Percentiles rank a stretch among this genome's conserved stretches.
Evolutionary conservation across 2,797 vertebrate species (phyloP).

Genomic region (Telmatherina bonti): DNA sequence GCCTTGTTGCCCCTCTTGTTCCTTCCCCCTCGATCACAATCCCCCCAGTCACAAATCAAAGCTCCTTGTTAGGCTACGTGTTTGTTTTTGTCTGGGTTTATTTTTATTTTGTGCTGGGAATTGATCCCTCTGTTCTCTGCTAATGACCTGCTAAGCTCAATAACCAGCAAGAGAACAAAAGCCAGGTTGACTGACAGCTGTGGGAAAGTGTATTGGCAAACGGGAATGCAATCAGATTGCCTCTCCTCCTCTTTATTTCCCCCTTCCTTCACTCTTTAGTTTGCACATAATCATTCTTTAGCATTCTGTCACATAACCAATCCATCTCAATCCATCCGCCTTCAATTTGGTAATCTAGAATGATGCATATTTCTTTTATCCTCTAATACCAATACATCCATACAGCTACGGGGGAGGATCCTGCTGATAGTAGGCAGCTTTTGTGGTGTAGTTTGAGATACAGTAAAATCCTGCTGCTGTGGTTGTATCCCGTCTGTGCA

Average conservation of each 20-base stretch:
- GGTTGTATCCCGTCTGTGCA: constrained; percentile 27
- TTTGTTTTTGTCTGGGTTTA: constrained; percentile 6
- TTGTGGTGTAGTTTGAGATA: constrained; percentile 37
- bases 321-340: constrained; percentile 8
- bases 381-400: constrained; percentile 24
- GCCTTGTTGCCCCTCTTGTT: background rate
- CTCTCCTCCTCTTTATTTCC: constrained; percentile 8
- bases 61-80: background rate
- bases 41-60: constrained; percentile 35
- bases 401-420: constrained; percentile 32
- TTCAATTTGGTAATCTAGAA: constrained; percentile 31
- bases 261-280: background rate
- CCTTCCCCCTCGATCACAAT: constrained; percentile 7
- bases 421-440: constrained; percentile 52
- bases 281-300: background rate
- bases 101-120: constrained; percentile 7
- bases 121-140: constrained; percentile 27
- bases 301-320: constrained; percentile 2
- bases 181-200: constrained; percentile 49
- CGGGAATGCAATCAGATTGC: background rate
- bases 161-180: constrained; percentile 34
- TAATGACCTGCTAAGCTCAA: constrained; percentile 49
- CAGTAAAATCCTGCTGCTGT: constrained; percentile 36
- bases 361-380: constrained; percentile 7
- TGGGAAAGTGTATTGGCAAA: constrained; percentile 22